Evolutionary conservation across 2,888 invertebrate genomes (phyloP).

Genomic region (Dorcus parallelipipedus): DNA sequence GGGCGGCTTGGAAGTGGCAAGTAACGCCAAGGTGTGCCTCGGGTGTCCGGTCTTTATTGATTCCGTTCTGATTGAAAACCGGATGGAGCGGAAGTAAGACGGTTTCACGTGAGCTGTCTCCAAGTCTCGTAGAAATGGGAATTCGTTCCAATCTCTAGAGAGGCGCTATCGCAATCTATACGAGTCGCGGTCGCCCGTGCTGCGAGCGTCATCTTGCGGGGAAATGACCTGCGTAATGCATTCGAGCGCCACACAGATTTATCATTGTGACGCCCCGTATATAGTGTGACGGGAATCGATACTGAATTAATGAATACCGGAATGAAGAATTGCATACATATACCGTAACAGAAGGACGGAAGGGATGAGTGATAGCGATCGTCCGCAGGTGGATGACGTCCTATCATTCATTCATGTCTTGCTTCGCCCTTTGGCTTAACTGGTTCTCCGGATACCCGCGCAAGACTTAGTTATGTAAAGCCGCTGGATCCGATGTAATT

Average conservation of each 20-base stretch:
- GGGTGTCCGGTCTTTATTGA: slow-evolving; percentile 35
- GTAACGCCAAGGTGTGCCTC: slow-evolving; percentile 2
- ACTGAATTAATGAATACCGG: slow-evolving; percentile 27
- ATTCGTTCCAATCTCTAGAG: slow-evolving; percentile 37
- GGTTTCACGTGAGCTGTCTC: slow-evolving; percentile 28
- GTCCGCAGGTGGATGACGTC: slow-evolving; percentile 35
- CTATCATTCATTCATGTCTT: slow-evolving; percentile 33
- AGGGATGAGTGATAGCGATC: slow-evolving; percentile 37
- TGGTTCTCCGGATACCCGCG: too few species aligned
- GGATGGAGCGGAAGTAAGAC: slow-evolving; percentile 48
- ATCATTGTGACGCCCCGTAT: slow-evolving; percentile 22
- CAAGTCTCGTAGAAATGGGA: slow-evolving; percentile 38
- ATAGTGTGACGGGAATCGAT: slow-evolving; percentile 18
- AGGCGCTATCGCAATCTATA: slow-evolving; percentile 24
- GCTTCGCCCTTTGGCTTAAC: too few species aligned
- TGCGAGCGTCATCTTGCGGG: slow-evolving; percentile 29
- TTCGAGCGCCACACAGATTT: slow-evolving; percentile 26
- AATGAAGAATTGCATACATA: slow-evolving; percentile 33
- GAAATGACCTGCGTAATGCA: slow-evolving; percentile 34
- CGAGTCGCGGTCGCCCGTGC: slow-evolving; percentile 22
- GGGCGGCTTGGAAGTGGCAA: not conserved
- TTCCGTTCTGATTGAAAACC: slow-evolving; percentile 47
- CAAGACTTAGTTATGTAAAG: slow-evolving; percentile 9
- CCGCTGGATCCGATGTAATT: slow-evolving; percentile 10
- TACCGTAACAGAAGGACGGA: slow-evolving; percentile 34